These are phyloP conservation scores for Drosophila arawakana DNA, from an alignment of 1,140 invertebrate genomes.

Conservation along the genomic window DNA sequence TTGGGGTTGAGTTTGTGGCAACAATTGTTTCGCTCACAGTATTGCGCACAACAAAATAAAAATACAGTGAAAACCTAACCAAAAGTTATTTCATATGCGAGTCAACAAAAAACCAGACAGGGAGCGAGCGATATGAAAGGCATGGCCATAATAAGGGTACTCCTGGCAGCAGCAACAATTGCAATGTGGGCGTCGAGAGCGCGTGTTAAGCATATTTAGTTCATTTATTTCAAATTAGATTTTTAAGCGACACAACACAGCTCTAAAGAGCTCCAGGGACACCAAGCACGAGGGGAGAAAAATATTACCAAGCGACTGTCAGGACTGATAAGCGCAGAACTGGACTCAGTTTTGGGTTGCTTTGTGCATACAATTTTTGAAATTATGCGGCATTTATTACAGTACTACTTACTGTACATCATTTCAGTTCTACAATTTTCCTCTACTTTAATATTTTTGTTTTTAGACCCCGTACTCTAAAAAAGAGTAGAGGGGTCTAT, in stretches of 20 bases:
- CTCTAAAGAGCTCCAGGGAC: slow-evolving; percentile 16
- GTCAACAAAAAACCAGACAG: slow-evolving; percentile 39
- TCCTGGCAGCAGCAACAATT: slow-evolving; percentile 15
- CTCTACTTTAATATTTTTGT: neutral
- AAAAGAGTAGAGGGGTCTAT: too few relatives aligned
- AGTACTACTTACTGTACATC: neutral
- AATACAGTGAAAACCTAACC: slow-evolving; percentile 64
- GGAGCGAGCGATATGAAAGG: too few relatives aligned
- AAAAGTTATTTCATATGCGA: slow-evolving; percentile 77
- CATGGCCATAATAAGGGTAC: too few relatives aligned
- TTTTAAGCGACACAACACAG: slow-evolving; percentile 61
- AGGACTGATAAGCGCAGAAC: slow-evolving; percentile 62
- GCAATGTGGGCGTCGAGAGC: slow-evolving; percentile 25
- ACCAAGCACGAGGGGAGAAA: neutral
- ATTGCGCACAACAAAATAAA: slow-evolving; percentile 42
- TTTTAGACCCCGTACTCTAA: too few relatives aligned
- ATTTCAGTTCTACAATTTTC: neutral
- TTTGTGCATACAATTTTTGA: slow-evolving; percentile 54
- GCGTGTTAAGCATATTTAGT: slow-evolving; percentile 84
- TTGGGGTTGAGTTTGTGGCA: slow-evolving; percentile 54
- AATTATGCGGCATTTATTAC: slow-evolving; percentile 56
- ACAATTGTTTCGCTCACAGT: slow-evolving; percentile 70
- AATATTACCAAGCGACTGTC: slow-evolving; percentile 52
- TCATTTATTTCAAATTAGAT: slow-evolving; percentile 84
- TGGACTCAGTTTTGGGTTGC: slow-evolving; percentile 8